Percentiles rank a stretch among this genome's conserved stretches.
These are phyloP conservation scores for Isoperla grammatica DNA, from an alignment of 2,888 invertebrate species.

Conservation along the genomic window DNA sequence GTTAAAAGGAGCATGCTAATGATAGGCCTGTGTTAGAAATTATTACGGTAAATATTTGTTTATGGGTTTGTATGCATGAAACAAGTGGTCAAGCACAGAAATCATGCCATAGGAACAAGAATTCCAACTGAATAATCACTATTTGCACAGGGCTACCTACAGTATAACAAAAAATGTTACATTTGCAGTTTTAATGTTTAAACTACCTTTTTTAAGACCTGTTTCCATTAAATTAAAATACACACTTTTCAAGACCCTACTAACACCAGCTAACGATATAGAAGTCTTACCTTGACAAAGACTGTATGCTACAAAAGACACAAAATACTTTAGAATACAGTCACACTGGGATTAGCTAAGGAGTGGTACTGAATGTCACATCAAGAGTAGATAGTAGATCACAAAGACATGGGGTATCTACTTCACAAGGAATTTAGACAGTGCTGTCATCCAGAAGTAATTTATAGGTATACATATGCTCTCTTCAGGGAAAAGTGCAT, in stretches of 20 bases:
- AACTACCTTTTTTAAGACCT: no score
- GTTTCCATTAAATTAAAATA: no score
- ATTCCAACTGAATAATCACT: background rate
- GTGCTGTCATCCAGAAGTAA: background rate
- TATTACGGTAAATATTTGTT: no score
- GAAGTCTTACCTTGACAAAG: conserved; percentile 44
- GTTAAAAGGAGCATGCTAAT: no score
- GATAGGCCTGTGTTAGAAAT: no score
- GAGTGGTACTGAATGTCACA: background rate
- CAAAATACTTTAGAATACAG: conserved; percentile 5
- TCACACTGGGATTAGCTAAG: background rate
- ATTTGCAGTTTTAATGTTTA: background rate
- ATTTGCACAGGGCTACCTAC: background rate
- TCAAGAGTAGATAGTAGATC: no score
- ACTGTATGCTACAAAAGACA: conserved; percentile 45
- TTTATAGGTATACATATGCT: background rate
- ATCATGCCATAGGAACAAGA: no score
- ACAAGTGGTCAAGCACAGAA: no score
- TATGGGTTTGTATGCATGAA: no score
- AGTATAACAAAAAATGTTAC: background rate
- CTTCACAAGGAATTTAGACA: background rate
- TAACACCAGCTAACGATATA: no score
- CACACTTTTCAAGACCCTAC: no score
- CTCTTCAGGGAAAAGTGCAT: no score
- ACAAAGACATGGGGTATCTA: background rate